These are phyloP conservation scores for Himantopus leucocephalus DNA, from an alignment of 2,113 vertebrate genomes.

Conservation along the genomic window DNA sequence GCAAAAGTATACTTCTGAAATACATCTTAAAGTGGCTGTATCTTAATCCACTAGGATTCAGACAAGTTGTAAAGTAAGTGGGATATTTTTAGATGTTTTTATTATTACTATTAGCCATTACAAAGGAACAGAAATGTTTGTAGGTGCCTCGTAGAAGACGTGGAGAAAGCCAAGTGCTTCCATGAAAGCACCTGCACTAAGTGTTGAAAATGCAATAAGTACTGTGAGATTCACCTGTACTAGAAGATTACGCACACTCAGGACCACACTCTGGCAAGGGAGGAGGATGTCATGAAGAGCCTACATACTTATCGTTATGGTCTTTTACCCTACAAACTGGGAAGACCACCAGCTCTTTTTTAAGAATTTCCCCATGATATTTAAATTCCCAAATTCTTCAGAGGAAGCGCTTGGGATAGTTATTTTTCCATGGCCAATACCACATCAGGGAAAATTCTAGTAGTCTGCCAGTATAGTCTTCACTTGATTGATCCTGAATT, in stretches of 20 bases:
- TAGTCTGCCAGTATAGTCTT: background rate
- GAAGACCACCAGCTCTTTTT: background rate
- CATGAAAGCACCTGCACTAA: background rate
- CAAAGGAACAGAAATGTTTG: background rate
- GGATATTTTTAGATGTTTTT: background rate
- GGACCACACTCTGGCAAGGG: background rate
- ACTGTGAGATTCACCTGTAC: background rate
- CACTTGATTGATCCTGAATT: background rate
- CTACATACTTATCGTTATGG: accelerated
- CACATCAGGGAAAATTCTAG: background rate
- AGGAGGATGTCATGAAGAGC: background rate
- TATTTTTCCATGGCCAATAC: background rate
- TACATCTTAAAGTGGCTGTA: background rate
- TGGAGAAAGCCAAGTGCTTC: background rate
- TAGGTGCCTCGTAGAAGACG: accelerated
- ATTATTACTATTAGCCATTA: background rate
- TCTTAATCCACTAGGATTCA: background rate
- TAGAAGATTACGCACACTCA: background rate
- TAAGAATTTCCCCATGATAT: background rate
- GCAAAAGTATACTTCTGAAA: background rate
- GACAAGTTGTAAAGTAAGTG: background rate
- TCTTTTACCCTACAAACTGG: background rate
- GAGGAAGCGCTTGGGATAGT: background rate
- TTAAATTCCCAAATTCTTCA: background rate
- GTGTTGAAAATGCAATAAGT: background rate